phyloP scores from a whole-genome alignment of 1,140 invertebrate genomes.

The Elymnias hypermnestra region DNA sequence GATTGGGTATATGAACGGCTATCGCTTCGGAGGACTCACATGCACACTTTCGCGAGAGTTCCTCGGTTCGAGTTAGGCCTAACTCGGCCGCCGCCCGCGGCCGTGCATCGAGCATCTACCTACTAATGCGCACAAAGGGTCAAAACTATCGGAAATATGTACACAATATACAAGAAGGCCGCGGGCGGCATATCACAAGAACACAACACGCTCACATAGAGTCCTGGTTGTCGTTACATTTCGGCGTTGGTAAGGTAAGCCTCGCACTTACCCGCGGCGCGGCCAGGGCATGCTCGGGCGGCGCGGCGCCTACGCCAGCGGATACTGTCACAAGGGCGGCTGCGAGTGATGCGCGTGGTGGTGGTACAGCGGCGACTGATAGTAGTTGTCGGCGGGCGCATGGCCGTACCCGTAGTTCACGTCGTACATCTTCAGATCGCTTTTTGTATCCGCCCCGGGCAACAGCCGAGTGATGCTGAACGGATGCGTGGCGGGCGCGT shows the following conservation, averaged over 20 bases:
- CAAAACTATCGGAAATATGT: conserved; percentile 56
- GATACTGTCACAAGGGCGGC: conserved; percentile 73
- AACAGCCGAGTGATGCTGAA: conserved; percentile 95
- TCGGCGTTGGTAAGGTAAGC: conserved; percentile 25
- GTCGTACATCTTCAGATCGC: conserved; percentile 89
- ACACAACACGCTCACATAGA: conserved; percentile 68
- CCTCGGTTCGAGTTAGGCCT: conserved; percentile 53
- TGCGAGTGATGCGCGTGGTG: conserved; percentile 81
- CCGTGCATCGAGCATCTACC: conserved; percentile 45
- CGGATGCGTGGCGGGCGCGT: conserved; percentile 89
- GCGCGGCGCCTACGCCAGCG: conserved; percentile 63
- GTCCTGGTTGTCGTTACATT: conserved; percentile 52
- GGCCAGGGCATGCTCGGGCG: conserved; percentile 42
- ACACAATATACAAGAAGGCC: conserved; percentile 47
- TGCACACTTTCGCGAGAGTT: conserved; percentile 55
- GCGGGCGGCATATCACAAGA: conserved; percentile 60
- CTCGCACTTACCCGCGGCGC: conserved; percentile 37
- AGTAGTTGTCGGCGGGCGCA: conserved; percentile 85
- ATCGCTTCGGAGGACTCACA: conserved; percentile 40
- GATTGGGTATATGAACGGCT: conserved; percentile 47
- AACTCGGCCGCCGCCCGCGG: conserved; percentile 43
- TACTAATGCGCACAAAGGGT: conserved; percentile 55
- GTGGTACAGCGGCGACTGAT: conserved; percentile 87
- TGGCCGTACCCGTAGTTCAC: conserved; percentile 84
- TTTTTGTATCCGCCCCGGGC: conserved; percentile 88